A percentile compares a stretch with the other conserved stretches of the same genome.
Conservation (phyloP, 2,797 vertebrate species). For the Trachops cirrhosus region DNA sequence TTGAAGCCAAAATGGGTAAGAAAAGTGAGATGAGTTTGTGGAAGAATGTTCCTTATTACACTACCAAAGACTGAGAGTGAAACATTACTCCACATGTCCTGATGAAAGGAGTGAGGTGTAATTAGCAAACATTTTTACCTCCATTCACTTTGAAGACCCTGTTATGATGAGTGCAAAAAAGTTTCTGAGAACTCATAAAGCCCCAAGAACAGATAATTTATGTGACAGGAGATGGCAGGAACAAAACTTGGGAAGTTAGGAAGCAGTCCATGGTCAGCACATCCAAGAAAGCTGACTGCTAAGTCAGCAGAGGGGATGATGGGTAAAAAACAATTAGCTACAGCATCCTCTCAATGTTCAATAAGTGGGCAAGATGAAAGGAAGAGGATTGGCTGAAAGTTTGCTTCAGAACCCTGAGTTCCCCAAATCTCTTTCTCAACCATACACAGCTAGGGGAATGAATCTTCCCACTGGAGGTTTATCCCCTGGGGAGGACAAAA, state of each 20-base stretch:
- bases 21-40: background rate
- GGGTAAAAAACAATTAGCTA: background rate
- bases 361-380: background rate
- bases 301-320: background rate
- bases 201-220: background rate
- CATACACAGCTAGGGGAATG: background rate
- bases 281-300: background rate
- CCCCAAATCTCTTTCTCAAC: background rate
- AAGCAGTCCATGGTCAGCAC: background rate
- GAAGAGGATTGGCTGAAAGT: background rate
- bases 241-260: background rate
- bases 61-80: background rate
- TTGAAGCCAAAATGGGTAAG: background rate
- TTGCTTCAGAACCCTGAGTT: background rate
- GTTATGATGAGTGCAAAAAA: background rate
- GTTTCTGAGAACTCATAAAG: background rate
- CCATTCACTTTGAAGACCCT: background rate
- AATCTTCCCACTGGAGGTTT: background rate
- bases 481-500: background rate
- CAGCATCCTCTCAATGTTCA: background rate
- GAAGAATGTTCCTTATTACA: background rate
- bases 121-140: background rate
- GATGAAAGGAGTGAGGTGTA: background rate
- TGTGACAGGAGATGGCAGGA: background rate
- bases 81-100: background rate